Evolutionary conservation across 2,113 vertebrate genomes (phyloP).

Genomic region (Solea solea): DNA sequence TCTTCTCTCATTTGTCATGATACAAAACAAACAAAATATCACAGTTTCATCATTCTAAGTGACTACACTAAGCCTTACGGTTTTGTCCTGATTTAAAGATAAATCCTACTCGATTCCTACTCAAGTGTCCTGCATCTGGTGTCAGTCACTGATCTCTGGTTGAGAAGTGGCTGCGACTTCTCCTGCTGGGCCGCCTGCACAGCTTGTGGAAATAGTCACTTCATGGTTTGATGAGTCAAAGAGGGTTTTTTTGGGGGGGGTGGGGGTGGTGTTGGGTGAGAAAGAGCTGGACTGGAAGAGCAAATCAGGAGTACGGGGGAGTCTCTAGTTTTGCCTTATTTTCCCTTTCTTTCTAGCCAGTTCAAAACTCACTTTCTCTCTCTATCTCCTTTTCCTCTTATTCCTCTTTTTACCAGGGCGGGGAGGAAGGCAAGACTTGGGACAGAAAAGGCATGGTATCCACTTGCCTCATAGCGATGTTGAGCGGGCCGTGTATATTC

Average conservation of each 20-base stretch:
- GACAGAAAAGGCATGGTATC: conserved; percentile 99
- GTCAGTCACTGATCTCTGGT: conserved; percentile 53
- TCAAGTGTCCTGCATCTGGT: conserved; percentile 56
- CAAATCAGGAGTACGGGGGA: conserved; percentile 48
- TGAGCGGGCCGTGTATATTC: conserved; percentile 94
- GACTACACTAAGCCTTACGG: conserved; percentile 69
- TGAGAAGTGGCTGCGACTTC: conserved; percentile 46
- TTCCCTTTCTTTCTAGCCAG: conserved; percentile 62
- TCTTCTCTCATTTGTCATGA: conserved; percentile 42
- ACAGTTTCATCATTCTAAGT: conserved; percentile 72
- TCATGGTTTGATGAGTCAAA: conserved; percentile 45
- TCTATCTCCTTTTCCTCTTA: not conserved
- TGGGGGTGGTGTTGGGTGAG: not conserved
- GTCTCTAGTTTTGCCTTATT: conserved; percentile 61
- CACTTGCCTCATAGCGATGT: conserved; percentile 97
- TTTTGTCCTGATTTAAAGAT: conserved; percentile 63
- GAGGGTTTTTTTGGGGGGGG: conserved; percentile 14
- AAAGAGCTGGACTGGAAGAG: conserved; percentile 37
- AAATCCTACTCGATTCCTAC: conserved; percentile 67
- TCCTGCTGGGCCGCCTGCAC: conserved; percentile 30
- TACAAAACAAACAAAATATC: conserved; percentile 47
- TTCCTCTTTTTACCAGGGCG: conserved; percentile 87
- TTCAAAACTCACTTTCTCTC: conserved; percentile 10
- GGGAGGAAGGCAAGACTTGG: conserved; percentile 96
- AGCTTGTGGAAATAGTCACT: conserved; percentile 61